These are phyloP conservation scores for Ophraella communa DNA, from an alignment of 2,888 invertebrate species.

Conservation along the genomic window DNA sequence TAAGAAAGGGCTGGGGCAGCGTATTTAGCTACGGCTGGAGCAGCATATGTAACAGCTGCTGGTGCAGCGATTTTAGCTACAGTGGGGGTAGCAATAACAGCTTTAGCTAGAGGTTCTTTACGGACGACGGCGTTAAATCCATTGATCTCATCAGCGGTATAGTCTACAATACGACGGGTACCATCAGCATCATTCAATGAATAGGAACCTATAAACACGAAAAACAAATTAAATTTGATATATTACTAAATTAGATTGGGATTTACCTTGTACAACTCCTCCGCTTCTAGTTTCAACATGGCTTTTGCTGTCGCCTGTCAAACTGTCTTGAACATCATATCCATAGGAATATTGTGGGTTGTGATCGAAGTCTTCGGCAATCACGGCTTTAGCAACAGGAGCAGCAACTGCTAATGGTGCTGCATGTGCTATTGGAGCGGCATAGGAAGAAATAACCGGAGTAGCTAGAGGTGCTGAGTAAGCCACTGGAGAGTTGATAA, in stretches of 20 bases:
- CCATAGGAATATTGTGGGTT: conserved; percentile 73
- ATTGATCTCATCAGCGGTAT: conserved; percentile 63
- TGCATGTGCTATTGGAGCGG: conserved; percentile 18
- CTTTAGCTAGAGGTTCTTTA: conserved; percentile 57
- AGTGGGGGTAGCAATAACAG: conserved; percentile 45
- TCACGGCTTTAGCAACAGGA: conserved; percentile 55
- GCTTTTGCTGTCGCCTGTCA: conserved; percentile 62
- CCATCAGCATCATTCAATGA: conserved; percentile 67
- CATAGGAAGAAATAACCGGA: conserved; percentile 41
- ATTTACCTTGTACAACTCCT: conserved; percentile 59
- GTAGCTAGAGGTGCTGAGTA: conserved; percentile 56
- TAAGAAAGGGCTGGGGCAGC: conserved; percentile 37
- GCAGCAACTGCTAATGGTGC: conserved; percentile 38
- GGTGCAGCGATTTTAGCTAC: conserved; percentile 51
- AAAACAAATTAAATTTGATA: no score
- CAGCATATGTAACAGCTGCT: conserved; percentile 27
- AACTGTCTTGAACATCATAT: conserved; percentile 71
- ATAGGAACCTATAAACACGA: conserved; percentile 60
- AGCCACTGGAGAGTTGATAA: conserved; percentile 53
- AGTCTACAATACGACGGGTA: conserved; percentile 69
- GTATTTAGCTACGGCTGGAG: conserved; percentile 33
- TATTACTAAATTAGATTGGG: no score
- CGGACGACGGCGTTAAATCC: conserved; percentile 67
- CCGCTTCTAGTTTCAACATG: conserved; percentile 71
- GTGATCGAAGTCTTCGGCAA: conserved; percentile 60